These are phyloP conservation scores for Mormyrus hasselquistii DNA, from an alignment of 2,797 vertebrate species.

Conservation along the genomic window DNA sequence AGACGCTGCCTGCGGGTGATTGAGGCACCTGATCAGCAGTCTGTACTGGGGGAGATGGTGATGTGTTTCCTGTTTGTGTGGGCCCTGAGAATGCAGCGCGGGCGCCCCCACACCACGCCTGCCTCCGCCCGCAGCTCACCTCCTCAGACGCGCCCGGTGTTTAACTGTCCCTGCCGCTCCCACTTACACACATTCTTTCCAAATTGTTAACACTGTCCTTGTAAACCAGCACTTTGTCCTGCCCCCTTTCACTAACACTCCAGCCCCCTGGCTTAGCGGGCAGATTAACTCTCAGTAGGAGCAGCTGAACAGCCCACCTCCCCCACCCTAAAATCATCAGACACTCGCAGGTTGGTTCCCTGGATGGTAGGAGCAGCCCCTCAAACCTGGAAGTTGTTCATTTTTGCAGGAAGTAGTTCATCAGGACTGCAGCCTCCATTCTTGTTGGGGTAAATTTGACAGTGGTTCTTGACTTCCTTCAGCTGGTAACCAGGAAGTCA, in stretches of 20 bases:
- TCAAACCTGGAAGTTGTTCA: background rate
- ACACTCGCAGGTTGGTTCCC: background rate
- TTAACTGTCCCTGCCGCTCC: conserved; percentile 53
- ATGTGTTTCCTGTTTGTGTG: background rate
- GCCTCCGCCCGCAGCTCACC: conserved; percentile 45
- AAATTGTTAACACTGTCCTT: conserved; percentile 58
- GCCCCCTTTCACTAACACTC: conserved; percentile 33
- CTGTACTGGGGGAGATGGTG: background rate
- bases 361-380: background rate
- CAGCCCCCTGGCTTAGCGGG: background rate
- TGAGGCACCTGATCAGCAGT: background rate
- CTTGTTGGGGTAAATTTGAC: background rate
- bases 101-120: conserved; percentile 42
- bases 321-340: background rate
- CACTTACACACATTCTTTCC: conserved; percentile 66
- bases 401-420: background rate
- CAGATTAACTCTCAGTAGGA: background rate
- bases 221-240: background rate
- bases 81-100: background rate
- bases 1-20: background rate
- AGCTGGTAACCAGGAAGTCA: background rate
- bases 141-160: conserved; percentile 57
- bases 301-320: background rate
- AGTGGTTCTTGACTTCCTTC: background rate
- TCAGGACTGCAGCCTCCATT: background rate